Evolutionary conservation across 2,797 vertebrate genomes (phyloP).

Genomic region (Adrianichthys oophorus): DNA sequence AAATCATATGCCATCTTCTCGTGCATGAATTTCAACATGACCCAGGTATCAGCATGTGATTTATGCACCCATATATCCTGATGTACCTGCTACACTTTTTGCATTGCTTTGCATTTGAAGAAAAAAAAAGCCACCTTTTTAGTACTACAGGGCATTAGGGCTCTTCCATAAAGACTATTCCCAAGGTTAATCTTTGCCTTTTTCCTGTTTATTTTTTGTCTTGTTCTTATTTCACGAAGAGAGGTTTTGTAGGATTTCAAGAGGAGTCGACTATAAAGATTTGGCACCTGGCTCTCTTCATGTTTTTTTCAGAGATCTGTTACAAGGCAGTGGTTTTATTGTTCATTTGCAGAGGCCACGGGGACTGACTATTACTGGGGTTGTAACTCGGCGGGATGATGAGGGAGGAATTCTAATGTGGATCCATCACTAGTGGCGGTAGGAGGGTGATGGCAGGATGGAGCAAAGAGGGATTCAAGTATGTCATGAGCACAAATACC

Average conservation of each 20-base stretch:
- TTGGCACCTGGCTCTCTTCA: slow-evolving; percentile 52
- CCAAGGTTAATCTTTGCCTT: slow-evolving; percentile 50
- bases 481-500: slow-evolving; percentile 37
- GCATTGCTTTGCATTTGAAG: slow-evolving; percentile 13
- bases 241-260: slow-evolving; percentile 16
- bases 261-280: slow-evolving; percentile 41
- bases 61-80: slow-evolving; percentile 7
- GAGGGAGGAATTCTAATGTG: slow-evolving; percentile 77
- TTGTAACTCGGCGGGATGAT: slow-evolving; percentile 75
- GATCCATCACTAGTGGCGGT: slow-evolving; percentile 56
- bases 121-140: slow-evolving; percentile 31
- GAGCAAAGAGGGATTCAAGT: slow-evolving; percentile 51
- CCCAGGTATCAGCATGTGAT: slow-evolving; percentile 35
- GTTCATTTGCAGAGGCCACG: slow-evolving; percentile 75
- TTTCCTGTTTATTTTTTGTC: slow-evolving; percentile 36
- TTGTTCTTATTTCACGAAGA: slow-evolving; percentile 43
- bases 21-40: slow-evolving; percentile 22
- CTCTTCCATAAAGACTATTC: slow-evolving; percentile 31
- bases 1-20: slow-evolving; percentile 19
- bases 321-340: slow-evolving; percentile 72
- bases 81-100: background rate
- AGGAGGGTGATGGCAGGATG: slow-evolving; percentile 45
- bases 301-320: slow-evolving; percentile 58
- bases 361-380: slow-evolving; percentile 74
- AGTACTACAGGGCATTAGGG: slow-evolving; percentile 18